Percentiles rank a stretch among this genome's conserved stretches.
Evolutionary conservation across 2,888 invertebrate species (phyloP).

Genomic region (Oligia latruncula): DNA sequence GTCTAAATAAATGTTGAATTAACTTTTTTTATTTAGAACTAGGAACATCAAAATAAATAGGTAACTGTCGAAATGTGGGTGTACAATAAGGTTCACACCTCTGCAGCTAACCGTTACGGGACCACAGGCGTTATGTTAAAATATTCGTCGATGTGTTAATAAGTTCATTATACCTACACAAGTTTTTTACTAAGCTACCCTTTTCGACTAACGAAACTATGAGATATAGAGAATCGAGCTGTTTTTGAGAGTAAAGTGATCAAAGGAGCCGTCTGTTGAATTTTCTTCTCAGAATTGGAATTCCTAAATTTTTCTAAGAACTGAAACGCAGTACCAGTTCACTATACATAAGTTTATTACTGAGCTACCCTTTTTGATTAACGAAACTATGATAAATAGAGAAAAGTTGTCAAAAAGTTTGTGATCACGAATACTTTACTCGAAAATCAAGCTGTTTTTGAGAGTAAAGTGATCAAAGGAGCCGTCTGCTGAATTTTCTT

Average conservation of each 20-base stretch:
- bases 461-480: too few species aligned
- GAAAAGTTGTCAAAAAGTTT: too few species aligned
- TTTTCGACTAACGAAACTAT: not conserved
- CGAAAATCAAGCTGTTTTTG: too few species aligned
- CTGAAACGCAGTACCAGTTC: too few species aligned
- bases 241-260: not conserved
- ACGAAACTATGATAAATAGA: too few species aligned
- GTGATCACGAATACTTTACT: too few species aligned
- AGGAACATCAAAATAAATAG: not conserved
- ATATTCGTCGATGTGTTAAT: not conserved
- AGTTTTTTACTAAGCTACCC: not conserved
- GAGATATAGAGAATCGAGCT: too few species aligned
- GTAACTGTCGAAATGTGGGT: not conserved
- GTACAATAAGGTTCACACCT: not conserved
- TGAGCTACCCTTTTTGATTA: too few species aligned
- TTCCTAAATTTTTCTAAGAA: not conserved
- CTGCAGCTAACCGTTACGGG: not conserved
- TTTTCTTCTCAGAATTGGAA: not conserved
- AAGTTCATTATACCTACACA: not conserved
- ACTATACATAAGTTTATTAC: too few species aligned
- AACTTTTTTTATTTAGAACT: slow-evolving; percentile 5
- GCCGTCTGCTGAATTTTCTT: too few species aligned
- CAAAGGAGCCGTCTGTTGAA: not conserved
- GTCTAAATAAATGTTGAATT: slow-evolving; percentile 16
- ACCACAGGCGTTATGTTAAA: not conserved